Percentiles rank a stretch among this genome's conserved stretches.
phyloP scores from a whole-genome alignment of 30 jellyfish, hydroid and myxozoan species.

The Calvadosia cruxmelitensis region DNA sequence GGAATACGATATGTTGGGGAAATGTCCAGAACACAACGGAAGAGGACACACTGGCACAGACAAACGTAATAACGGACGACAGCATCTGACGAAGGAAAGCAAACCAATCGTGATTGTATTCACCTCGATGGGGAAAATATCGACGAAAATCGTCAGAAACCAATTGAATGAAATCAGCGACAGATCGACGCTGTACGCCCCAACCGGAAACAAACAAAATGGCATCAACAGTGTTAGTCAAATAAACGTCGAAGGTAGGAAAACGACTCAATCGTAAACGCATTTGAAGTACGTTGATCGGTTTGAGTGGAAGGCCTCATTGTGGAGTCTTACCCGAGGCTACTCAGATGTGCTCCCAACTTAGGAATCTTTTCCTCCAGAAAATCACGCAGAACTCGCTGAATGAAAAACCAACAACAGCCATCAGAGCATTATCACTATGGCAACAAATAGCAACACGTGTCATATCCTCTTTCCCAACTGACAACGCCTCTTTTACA shows the following conservation, averaged over 20 bases:
- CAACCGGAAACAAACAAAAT: too few relatives aligned
- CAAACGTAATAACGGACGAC: background rate
- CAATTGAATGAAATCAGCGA: constrained; percentile 75
- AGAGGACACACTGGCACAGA: background rate
- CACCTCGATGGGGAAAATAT: constrained; percentile 73
- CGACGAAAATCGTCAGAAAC: constrained; percentile 76
- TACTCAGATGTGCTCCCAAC: constrained; percentile 30
- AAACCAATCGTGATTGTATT: too few relatives aligned
- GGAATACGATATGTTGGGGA: too few relatives aligned
- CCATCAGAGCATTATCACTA: background rate
- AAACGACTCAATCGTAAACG: too few relatives aligned
- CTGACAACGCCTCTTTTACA: too few relatives aligned
- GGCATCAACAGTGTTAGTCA: too few relatives aligned
- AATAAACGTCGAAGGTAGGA: too few relatives aligned
- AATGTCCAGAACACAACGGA: background rate
- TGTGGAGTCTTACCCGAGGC: constrained; percentile 13
- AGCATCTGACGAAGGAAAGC: background rate
- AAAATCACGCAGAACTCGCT: constrained; percentile 63
- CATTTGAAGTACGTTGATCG: too few relatives aligned
- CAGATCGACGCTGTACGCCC: constrained; percentile 58
- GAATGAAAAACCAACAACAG: background rate
- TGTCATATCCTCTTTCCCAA: too few relatives aligned
- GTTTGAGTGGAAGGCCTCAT: too few relatives aligned
- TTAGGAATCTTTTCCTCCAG: constrained; percentile 78
- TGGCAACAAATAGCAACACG: too few relatives aligned